Evolutionary conservation across 23 tunicate genomes (phyloP), one percentile per base, ranked within the genome.

Genomic region (Clavelina lepadiformis): DNA sequence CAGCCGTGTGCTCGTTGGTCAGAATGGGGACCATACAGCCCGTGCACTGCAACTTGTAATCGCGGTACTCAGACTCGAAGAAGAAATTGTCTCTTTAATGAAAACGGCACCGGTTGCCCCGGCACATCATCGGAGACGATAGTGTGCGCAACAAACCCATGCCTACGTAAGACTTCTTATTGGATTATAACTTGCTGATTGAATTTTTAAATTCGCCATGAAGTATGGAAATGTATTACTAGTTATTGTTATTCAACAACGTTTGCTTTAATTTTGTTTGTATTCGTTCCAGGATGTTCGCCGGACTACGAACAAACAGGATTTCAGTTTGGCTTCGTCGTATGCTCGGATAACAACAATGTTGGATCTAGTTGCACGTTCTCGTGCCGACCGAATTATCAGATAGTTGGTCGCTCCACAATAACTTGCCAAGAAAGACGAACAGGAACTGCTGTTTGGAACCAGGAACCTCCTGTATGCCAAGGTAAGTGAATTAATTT

Each of bases 1-100:
- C 72, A 86, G 95, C 58, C 58, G 3, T 88, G 96, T 61, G 62
- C 96, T 13, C 11, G 46, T 22, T 88, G 88, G 88, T 53, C 79
- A 20, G 53, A 33, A 46, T 88, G 96, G 96, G 38, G 63, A 11
- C 30, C 28, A 20, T 66, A 5, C n/a, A 28, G 35, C 35, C 56
- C 46, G 27, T 66, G 72, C 34, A 8, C 57, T 13, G 36, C 7
- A 13, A 67, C 74, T 3, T 89, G 97, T 55, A 84, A 80, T 0
- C 83, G 97, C 3, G 97, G 89, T 31, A 35, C 36, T 2, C 80
- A 71, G 28, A 58, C 37, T 3, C 55, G 86, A 15, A 60, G 31
- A 1, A 52, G 97, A 49, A 58, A 28, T 1, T 78, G 84, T 47
- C n/a, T 58, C 30, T 52, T 52, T 26, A 46, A 15, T 7, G 56